Evolutionary conservation across 1,140 invertebrate genomes (phyloP), one percentile per base, ranked within the genome.

Genomic region (Xylocopa sonorina): DNA sequence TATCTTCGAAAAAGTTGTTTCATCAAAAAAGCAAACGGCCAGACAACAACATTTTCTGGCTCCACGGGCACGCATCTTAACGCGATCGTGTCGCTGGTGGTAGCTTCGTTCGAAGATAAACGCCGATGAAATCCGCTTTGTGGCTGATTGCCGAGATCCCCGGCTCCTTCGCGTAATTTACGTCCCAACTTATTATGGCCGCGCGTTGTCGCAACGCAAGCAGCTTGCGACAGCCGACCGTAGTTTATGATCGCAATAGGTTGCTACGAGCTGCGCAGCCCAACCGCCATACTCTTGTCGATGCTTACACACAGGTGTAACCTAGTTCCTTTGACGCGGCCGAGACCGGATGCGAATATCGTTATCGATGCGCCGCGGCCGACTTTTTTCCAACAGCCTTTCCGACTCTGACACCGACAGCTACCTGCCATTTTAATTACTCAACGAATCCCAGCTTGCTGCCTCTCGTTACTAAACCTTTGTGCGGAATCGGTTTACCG

Each of bases 51-150:
- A 69, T 50, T 77, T 69, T 27, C 53, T 41, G 34, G 58, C 27
- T 48, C 4, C 7, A 3, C 21, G 32, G 43, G 4, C 64, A 32
- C 32, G 24, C n/a, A n/a, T 63, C 58, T 16, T n/a, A 5, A 41
- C 27, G 18, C n/a, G 74, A 57, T 57, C 64, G 57, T 27, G 34
- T 24, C 32, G 21, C 18, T 6, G 9, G 1, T 12, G 32, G n/a
- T 34, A 77, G 55, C 71, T 78, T 57, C 24, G 38, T 21, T 18
- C 16, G 24, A 38, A 55, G 57, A 81, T 81, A 55, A 81, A 63
- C 63, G 79, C 29, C n/a, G 16, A 34, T 29, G 38, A 66, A 77
- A 81, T 81, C 74, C 74, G 58, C 66, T 76, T 81, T 81, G 71
- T 50, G 74, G 72, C 51, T 63, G 74, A 81, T 81, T 69, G 50